Percentiles rank a stretch among this genome's conserved stretches.
phyloP scores from a whole-genome alignment of 2,888 invertebrate species.

The Drymonia ruficornis region DNA sequence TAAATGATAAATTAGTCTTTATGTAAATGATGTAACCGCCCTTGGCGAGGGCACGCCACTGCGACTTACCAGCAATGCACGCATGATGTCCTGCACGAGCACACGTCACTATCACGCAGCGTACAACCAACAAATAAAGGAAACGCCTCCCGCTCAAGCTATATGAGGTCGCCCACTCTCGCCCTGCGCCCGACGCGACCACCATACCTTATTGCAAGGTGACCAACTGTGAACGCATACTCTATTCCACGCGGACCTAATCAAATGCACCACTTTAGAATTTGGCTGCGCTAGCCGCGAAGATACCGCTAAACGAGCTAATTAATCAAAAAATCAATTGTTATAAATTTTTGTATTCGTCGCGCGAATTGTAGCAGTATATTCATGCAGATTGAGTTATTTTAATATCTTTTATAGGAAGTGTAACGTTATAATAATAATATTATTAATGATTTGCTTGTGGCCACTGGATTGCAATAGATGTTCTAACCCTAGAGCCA shows the following conservation, averaged over 20 bases:
- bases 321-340: constrained; percentile 65
- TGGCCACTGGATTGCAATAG: constrained; percentile 10
- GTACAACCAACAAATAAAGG: constrained; percentile 82
- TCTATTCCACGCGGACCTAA: constrained; percentile 38
- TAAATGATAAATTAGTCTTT: constrained; percentile 26
- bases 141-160: constrained; percentile 76
- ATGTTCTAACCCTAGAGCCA: constrained; percentile 1
- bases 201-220: constrained; percentile 81
- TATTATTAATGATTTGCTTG: constrained; percentile 7
- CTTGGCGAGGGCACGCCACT: constrained; percentile 48
- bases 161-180: constrained; percentile 83
- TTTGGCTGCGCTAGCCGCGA: constrained; percentile 63
- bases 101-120: constrained; percentile 77
- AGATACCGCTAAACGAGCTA: constrained; percentile 75
- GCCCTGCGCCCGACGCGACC: constrained; percentile 76
- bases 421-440: constrained; percentile 12
- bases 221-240: constrained; percentile 68
- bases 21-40: constrained; percentile 46
- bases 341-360: constrained; percentile 53
- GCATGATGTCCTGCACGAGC: constrained; percentile 72
- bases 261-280: constrained; percentile 64
- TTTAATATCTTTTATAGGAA: constrained; percentile 12
- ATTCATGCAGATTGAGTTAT: constrained; percentile 8
- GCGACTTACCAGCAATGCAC: constrained; percentile 76
- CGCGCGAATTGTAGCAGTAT: constrained; percentile 31